Conservation (phyloP, 2,888 invertebrate species). For the Timandra comae region DNA sequence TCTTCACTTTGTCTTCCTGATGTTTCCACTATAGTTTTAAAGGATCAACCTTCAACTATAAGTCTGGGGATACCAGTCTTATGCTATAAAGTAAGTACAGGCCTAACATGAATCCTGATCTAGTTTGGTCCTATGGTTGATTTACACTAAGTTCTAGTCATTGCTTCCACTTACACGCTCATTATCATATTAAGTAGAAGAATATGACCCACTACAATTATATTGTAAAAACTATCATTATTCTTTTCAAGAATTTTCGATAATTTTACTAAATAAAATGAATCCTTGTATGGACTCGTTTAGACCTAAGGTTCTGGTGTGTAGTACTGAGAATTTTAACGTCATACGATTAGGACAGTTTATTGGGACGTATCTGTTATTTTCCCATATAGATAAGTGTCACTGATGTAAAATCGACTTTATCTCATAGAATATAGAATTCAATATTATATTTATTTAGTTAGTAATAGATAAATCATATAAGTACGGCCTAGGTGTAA, state of each 20-base stretch:
- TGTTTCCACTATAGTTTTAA: too few species aligned
- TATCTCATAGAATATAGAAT: constrained; percentile 32
- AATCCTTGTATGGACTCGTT: constrained; percentile 28
- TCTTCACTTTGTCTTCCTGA: too few species aligned
- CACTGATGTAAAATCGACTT: constrained; percentile 22
- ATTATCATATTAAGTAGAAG: constrained; percentile 9
- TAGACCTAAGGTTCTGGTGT: background rate
- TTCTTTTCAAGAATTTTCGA: constrained; percentile 37
- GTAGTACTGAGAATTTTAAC: background rate
- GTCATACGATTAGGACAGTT: constrained; percentile 1
- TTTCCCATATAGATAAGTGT: constrained; percentile 11
- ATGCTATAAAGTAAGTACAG: too few species aligned
- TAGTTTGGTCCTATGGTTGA: too few species aligned
- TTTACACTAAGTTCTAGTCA: too few species aligned
- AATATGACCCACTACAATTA: constrained; percentile 3
- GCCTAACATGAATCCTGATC: too few species aligned
- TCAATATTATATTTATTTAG: constrained; percentile 20
- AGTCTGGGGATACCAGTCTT: too few species aligned
- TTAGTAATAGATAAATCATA: constrained; percentile 9
- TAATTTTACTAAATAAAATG: constrained; percentile 42
- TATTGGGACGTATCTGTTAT: constrained; percentile 2
- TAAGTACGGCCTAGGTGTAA: constrained; percentile 32
- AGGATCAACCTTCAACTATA: too few species aligned
- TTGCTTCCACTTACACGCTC: constrained; percentile 3
- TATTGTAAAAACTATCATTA: constrained; percentile 21